Evolutionary conservation across 2,888 invertebrate genomes (phyloP), one percentile per base, ranked within the genome.

Genomic region (Rotaria socialis): DNA sequence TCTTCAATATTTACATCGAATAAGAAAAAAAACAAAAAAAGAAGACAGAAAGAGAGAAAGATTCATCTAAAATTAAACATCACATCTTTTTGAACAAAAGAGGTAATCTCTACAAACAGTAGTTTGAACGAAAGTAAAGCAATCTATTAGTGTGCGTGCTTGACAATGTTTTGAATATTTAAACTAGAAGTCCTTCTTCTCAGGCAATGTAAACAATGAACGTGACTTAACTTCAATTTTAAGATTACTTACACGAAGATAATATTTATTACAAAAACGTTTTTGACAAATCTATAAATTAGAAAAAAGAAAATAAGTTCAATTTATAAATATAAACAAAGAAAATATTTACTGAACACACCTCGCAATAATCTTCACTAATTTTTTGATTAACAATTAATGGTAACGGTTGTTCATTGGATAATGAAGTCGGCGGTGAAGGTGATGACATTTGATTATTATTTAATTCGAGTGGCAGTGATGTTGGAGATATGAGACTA

Each of bases 241-340:
- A 24, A 55, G 22, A 85, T 24, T 55, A 60, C 85, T 85, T 85
- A 85, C 85, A 41, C 85, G 85, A 10, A 86, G 50, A 80, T 86
- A 86, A 56, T 86, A 86, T 75, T 86, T 86, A 84, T 86, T 86
- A 60, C 86, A 86, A 75, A 86, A 86, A 80, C 85, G 85, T 85
- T 86, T 86, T 50, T 86, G 75, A 58, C 86, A 86, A 19, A 86
- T 35, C 56, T 86, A 85, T n/a, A 52, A 85, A 22, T 22, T 22
- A 6, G 22, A 55, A 86, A 85, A 74, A n/a, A 27, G 35, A 35
- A 16, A 52, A 16, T 52, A 52, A 52, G 4, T 11, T 16, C 3
- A 52, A 52, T 52, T 52, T 52, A 3, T 52, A 3, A 16, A 16
- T 3, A 52, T 16, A 14, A 16, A 52, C 11, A 52, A 52, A 14